Evolutionary conservation across 2,888 invertebrate species (phyloP).

Genomic region (Drosophila paucipuncta): DNA sequence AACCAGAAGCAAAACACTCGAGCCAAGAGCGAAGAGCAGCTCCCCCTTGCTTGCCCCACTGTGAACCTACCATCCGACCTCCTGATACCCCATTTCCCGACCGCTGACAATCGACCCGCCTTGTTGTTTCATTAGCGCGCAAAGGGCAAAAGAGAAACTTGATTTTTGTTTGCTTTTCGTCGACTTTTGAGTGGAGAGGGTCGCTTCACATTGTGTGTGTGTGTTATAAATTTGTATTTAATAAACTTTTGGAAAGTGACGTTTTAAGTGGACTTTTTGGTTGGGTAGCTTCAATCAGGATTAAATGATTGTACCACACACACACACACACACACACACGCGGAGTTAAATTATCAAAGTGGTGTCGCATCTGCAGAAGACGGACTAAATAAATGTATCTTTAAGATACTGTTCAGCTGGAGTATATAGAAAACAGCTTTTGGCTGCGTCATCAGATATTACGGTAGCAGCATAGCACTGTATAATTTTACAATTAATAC

Average conservation of each 20-base stretch:
- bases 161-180: conserved; percentile 70
- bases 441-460: conserved; percentile 11
- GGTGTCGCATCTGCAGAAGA: not conserved
- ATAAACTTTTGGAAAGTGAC: conserved; percentile 66
- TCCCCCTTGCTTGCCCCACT: conserved; percentile 2
- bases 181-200: conserved; percentile 10
- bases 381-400: conserved; percentile 4
- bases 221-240: conserved; percentile 74
- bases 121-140: conserved; percentile 57
- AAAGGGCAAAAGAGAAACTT: conserved; percentile 52
- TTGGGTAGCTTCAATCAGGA: conserved; percentile 18
- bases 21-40: conserved; percentile 20
- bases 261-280: conserved; percentile 40
- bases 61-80: conserved; percentile 31
- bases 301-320: conserved; percentile 12
- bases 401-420: conserved; percentile 1
- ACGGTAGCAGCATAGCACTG: not conserved
- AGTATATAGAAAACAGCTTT: conserved; percentile 5
- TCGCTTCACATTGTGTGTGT: conserved; percentile 64
- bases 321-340: not conserved
- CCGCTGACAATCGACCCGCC: conserved; percentile 7
- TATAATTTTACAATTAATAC: conserved; percentile 1
- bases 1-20: conserved; percentile 51
- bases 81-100: not conserved
- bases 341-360: not conserved